These are phyloP conservation scores for Synanceia verrucosa DNA, from an alignment of 2,797 vertebrate species.

Conservation along the genomic window DNA sequence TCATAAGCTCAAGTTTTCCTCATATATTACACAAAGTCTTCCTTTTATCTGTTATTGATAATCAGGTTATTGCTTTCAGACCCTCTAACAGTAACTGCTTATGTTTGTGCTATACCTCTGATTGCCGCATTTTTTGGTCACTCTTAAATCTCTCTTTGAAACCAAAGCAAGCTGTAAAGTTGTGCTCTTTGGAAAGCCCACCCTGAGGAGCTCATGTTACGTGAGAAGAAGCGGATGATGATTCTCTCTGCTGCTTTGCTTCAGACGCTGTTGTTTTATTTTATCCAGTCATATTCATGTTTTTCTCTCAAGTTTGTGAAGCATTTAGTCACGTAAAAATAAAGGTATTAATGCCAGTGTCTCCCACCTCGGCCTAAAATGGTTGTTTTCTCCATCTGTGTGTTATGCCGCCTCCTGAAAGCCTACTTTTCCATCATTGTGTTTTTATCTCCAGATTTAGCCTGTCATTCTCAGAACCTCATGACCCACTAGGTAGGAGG, in stretches of 20 bases:
- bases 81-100: not conserved
- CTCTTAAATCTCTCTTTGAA: not conserved
- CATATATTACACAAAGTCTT: not conserved
- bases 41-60: no score
- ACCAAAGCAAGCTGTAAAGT: conserved; percentile 8
- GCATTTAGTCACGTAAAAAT: not conserved
- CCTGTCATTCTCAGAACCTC: conserved; percentile 26
- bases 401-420: conserved; percentile 3
- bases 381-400: not conserved
- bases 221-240: not conserved
- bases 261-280: not conserved
- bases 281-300: not conserved
- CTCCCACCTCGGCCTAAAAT: not conserved
- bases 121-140: not conserved
- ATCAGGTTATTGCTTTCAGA: no score
- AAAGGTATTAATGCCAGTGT: not conserved
- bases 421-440: conserved; percentile 8
- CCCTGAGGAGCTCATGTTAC: conserved; percentile 6
- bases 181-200: conserved; percentile 7
- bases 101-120: not conserved
- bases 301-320: not conserved
- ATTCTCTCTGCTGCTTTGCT: conserved; percentile 8
- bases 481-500: conserved; percentile 33
- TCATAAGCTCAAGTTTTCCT: not conserved
- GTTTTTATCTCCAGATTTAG: not conserved